Base-by-base conservation (phyloP, 1,140 invertebrate species). In the Euschistus heros region DNA sequence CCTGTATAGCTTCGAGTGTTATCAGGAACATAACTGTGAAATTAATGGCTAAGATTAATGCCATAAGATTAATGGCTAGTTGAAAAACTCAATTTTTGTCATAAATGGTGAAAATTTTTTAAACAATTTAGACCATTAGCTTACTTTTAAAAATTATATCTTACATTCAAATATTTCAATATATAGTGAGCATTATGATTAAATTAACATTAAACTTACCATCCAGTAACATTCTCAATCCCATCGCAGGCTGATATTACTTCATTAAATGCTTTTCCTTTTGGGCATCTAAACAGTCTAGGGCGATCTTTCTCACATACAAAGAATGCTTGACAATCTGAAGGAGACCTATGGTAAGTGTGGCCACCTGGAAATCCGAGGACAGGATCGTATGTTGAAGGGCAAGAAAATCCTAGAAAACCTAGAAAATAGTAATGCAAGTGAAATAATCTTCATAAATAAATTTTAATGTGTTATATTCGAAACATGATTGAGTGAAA, bases 221-320 rank as follows among this genome's bases (percentile, higher is more conserved):
- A 91, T 62, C 84, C 82, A 0, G 78, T 71, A 4, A 88, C 89
- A 69, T 87, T 81, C 76, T 92, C 89, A 0, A 89, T 88, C 90
- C 90, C 94, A 68, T 92, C 89, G 73, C 92, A 93, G 44, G 85
- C 81, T 70, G 89, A 87, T 3, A 76, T 84, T 57, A 84, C 81
- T 8, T 84, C 77, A 72, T 88, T 89, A 75, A 90, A 94, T 7
- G 91, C 89, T n/a, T 94, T 76, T 20, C 92, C 92, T 74, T 91
- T 88, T 0, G 88, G 87, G 72, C 90, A 92, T n/a, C 82, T 82
- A 63, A 86, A 81, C 27, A 86, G 74, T 52, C 86, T 74, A 0
- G 91, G 90, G 67, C 81, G 82, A 26, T 80, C 80, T 47, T 88
- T 84, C 0, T 92, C 81, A 72, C 91, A 94, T 3, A 92, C 78